phyloP scores from a whole-genome alignment of 2,888 invertebrate genomes.

The Agonopterix heracliana region DNA sequence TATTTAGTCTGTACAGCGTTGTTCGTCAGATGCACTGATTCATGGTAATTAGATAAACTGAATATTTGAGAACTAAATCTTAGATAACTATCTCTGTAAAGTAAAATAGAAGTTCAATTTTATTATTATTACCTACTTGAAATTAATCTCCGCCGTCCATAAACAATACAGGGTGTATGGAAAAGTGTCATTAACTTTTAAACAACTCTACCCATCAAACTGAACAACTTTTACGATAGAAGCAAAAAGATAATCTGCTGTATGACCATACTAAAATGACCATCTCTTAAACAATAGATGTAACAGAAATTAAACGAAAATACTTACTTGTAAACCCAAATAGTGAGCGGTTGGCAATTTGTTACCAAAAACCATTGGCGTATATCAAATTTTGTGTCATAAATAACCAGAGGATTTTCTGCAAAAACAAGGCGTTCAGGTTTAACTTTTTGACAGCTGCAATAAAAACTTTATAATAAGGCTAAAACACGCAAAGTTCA shows the following conservation, averaged over 20 bases:
- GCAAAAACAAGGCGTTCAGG: slow-evolving; percentile 35
- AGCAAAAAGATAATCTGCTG: too few relatives aligned
- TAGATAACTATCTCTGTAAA: slow-evolving; percentile 88
- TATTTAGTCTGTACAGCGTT: slow-evolving; percentile 95
- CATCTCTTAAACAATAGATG: too few relatives aligned
- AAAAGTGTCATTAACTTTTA: too few relatives aligned
- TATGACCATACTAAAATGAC: too few relatives aligned
- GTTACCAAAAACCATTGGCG: slow-evolving; percentile 97
- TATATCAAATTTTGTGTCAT: slow-evolving; percentile 95
- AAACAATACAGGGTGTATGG: too few relatives aligned
- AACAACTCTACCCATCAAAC: too few relatives aligned
- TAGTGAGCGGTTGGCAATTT: slow-evolving; percentile 90
- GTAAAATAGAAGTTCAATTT: not conserved
- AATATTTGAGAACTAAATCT: slow-evolving; percentile 95
- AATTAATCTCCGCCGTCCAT: too few relatives aligned
- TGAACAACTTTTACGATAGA: too few relatives aligned
- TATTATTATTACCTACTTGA: too few relatives aligned
- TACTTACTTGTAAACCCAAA: slow-evolving; percentile 92
- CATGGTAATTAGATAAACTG: slow-evolving; percentile 90
- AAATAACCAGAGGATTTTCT: slow-evolving; percentile 92
- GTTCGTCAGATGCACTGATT: slow-evolving; percentile 94
- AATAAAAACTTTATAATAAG: not conserved
- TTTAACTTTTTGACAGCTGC: slow-evolving; percentile 1
- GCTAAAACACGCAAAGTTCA: not conserved
- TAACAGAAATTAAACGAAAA: not conserved